A percentile compares a stretch with the other conserved stretches of the same genome.
These are phyloP conservation scores for Dryomyza anilis DNA, from an alignment of 2,888 invertebrate genomes.

Conservation along the genomic window DNA sequence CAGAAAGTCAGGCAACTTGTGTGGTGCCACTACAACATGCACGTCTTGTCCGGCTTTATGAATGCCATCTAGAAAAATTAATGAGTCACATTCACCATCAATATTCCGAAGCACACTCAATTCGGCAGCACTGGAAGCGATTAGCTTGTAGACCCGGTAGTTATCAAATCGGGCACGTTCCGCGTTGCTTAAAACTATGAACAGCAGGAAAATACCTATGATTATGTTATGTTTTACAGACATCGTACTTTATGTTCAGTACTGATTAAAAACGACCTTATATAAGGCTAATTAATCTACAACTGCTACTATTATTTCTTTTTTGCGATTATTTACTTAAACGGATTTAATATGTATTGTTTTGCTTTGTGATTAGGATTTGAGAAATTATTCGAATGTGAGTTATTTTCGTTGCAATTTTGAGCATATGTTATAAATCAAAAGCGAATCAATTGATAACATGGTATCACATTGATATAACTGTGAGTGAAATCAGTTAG, in stretches of 20 bases:
- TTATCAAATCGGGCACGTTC: conserved; percentile 60
- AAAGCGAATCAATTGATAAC: too few species aligned
- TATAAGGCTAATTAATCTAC: too few species aligned
- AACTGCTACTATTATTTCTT: too few species aligned
- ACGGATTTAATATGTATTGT: too few species aligned
- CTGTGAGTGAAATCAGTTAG: too few species aligned
- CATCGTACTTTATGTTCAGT: conserved; percentile 33
- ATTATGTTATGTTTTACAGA: conserved; percentile 36
- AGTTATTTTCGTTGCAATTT: too few species aligned
- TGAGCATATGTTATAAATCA: too few species aligned
- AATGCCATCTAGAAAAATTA: conserved; percentile 61
- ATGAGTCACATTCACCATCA: conserved; percentile 47
- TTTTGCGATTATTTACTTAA: too few species aligned
- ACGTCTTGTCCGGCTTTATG: conserved; percentile 59
- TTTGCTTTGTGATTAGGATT: too few species aligned
- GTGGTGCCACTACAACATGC: conserved; percentile 56
- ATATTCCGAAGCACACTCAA: conserved; percentile 61
- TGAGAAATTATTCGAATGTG: too few species aligned
- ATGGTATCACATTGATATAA: too few species aligned
- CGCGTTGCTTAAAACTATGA: conserved; percentile 20
- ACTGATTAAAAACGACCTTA: too few species aligned
- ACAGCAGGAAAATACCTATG: conserved; percentile 38
- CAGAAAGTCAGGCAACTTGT: conserved; percentile 34
- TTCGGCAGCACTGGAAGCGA: conserved; percentile 62
- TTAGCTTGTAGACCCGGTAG: conserved; percentile 66